These are phyloP conservation scores for Heliconius aoede DNA, from an alignment of 2,888 invertebrate species.

Conservation along the genomic window DNA sequence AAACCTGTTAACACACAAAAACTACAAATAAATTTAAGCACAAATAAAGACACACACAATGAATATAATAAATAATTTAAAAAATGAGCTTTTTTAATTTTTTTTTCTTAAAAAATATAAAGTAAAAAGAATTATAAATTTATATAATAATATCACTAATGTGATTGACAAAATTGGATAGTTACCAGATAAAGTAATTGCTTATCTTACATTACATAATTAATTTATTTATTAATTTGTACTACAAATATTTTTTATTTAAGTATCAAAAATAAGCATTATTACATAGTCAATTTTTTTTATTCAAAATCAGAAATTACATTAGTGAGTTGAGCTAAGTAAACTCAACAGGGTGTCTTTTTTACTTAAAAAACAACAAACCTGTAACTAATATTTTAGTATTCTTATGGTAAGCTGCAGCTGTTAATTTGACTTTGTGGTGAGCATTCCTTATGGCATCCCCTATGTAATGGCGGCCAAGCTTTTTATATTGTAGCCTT, in stretches of 20 bases:
- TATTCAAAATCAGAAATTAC: too few relatives aligned
- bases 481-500: slow-evolving; percentile 86
- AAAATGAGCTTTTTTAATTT: too few relatives aligned
- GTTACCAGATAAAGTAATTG: too few relatives aligned
- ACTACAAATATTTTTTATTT: too few relatives aligned
- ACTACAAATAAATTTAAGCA: too few relatives aligned
- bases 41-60: too few relatives aligned
- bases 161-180: not conserved
- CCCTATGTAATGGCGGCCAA: slow-evolving; percentile 89
- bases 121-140: not conserved
- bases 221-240: too few relatives aligned
- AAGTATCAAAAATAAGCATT: too few relatives aligned
- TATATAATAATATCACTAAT: not conserved
- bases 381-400: slow-evolving; percentile 92
- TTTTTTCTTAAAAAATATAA: not conserved
- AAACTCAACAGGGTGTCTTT: too few relatives aligned
- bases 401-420: slow-evolving; percentile 91
- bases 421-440: slow-evolving; percentile 87
- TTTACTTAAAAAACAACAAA: slow-evolving; percentile 48
- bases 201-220: too few relatives aligned
- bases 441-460: slow-evolving; percentile 87
- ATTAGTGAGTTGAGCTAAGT: too few relatives aligned
- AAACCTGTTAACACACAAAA: slow-evolving; percentile 85
- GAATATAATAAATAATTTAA: not conserved
- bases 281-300: too few relatives aligned